A percentile compares a stretch with the other conserved stretches of the same genome.
Conservation (phyloP, 2,113 vertebrate genomes). For the Platycercus adscitus region DNA sequence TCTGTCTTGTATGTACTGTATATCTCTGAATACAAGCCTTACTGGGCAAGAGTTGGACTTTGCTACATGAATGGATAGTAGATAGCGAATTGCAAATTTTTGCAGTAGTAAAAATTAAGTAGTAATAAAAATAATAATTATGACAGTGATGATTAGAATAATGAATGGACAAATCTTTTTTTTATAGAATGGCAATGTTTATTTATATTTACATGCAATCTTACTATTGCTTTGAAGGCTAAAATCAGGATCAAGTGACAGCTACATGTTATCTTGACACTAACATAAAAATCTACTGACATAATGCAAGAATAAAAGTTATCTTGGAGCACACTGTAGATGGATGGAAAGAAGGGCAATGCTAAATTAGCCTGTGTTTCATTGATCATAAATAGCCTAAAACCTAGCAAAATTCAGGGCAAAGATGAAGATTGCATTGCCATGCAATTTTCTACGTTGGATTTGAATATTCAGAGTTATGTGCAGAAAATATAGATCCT, state of each 20-base stretch:
- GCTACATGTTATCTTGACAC: slow-evolving; percentile 14
- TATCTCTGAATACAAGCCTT: not conserved
- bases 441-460: slow-evolving; percentile 35
- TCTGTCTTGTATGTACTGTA: not conserved
- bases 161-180: not conserved
- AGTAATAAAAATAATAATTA: not conserved
- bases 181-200: not conserved
- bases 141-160: not conserved
- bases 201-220: not conserved
- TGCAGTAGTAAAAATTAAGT: not conserved
- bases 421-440: not conserved
- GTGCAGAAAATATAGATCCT: slow-evolving; percentile 32
- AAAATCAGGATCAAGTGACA: slow-evolving; percentile 26
- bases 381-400: not conserved
- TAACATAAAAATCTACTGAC: slow-evolving; percentile 23
- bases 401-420: slow-evolving; percentile 32
- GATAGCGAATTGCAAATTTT: not conserved
- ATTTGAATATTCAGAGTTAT: slow-evolving; percentile 36
- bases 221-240: not conserved
- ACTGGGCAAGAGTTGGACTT: not conserved
- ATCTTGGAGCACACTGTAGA: not conserved
- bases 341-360: not conserved
- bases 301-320: slow-evolving; percentile 7
- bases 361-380: slow-evolving; percentile 15
- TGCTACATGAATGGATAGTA: not conserved